Base-by-base conservation (phyloP, 2,113 vertebrate species). In the Dromaius novaehollandiae region DNA sequence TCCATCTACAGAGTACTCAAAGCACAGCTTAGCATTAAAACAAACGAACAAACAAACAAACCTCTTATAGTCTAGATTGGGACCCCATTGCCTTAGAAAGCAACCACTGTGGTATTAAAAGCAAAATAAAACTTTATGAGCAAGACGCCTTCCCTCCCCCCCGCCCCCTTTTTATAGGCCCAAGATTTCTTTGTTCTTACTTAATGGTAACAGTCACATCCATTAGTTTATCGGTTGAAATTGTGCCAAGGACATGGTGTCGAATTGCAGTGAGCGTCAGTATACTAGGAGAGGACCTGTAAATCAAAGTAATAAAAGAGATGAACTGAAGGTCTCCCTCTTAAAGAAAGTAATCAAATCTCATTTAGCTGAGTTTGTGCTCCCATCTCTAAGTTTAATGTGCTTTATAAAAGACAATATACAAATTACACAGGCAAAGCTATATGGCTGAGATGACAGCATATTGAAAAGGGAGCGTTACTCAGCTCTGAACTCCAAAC, bases 151-250 rank as follows among this genome's bases (percentile, higher is more conserved):
- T 82, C 86, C 88, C 76, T 82, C 86, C 88, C 76, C 80, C 36
- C 16, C 44, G 15, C 44, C 46, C 53, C 11, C 11, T 65, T 91
- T 93, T 95, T 75, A 92, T 1, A 91, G n/a, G 3, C 13, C 56
- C 51, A 38, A 0, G 5, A 85, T 71, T 88, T 84, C 55, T 42
- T 70, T 13, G 13, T 26, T 95, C 98, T 98, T 98, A 99, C 99
- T 99, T 99, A 97, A 99, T 99, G 32, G 99, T 99, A 86, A 99
- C 96, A 1, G 99, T 99, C 96, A 99, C 99, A 64, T 99, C 99
- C 61, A 99, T 98, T 91, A 99, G 97, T 97, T 99, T 99, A 98
- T 99, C 99, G 2, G 99, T 99, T 64, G 99, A 98, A 96, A 99
- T 98, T 2, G 99, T 98, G 56, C 99, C 99, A 4, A 99, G 99